Evolutionary conservation across 1,140 invertebrate genomes (phyloP).

Genomic region (Parapsyche elsis): DNA sequence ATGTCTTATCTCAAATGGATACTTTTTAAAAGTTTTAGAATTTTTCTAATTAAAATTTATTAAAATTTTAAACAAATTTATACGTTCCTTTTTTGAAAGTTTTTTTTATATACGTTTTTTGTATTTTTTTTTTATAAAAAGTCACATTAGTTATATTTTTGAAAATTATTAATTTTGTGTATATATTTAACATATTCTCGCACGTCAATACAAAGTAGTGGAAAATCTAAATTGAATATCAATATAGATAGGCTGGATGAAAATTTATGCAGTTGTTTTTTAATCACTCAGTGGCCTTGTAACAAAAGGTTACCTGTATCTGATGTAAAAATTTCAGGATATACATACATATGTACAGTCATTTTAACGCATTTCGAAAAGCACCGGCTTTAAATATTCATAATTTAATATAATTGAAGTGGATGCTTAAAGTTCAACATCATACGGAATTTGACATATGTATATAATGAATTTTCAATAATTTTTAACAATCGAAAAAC

Average conservation of each 20-base stretch:
- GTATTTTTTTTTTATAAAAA: no score
- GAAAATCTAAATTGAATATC: constrained; percentile 1
- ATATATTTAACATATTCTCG: constrained; percentile 10
- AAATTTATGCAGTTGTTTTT: constrained; percentile 12
- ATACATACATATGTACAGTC: neutral
- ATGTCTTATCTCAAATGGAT: no score
- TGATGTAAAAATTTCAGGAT: neutral
- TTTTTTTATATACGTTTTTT: no score
- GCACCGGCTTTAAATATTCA: constrained; percentile 1
- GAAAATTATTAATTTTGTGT: neutral
- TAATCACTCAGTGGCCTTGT: neutral
- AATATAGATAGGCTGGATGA: constrained; percentile 6
- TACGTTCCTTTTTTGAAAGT: no score
- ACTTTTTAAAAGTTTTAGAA: no score
- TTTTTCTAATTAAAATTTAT: no score
- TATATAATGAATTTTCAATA: no score
- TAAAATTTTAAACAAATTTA: no score
- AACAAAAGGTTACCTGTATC: constrained; percentile 11
- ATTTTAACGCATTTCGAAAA: neutral
- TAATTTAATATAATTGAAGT: neutral
- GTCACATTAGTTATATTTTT: no score
- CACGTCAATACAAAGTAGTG: neutral
- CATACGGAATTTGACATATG: no score
- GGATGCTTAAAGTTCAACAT: neutral
- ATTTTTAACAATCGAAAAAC: no score